Evolutionary conservation across 2,113 vertebrate species (phyloP).

Genomic region (Stegostoma tigrinum): DNA sequence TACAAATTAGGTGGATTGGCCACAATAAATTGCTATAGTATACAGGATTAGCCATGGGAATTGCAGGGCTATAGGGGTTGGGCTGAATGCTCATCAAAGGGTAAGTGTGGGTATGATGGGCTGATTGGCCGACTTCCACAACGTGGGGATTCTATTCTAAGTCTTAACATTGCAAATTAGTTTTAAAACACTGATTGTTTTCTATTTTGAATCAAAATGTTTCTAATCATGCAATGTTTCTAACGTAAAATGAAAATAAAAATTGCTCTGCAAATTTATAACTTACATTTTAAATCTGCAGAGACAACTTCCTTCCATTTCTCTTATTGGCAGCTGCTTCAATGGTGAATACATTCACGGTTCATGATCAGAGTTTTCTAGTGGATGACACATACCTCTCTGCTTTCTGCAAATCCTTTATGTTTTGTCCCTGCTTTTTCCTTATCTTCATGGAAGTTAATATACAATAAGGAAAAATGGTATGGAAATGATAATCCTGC

Average conservation of each 20-base stretch:
- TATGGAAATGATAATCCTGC: conserved; percentile 10
- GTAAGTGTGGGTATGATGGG: too few relatives aligned
- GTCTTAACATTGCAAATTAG: not conserved
- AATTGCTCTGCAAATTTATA: not conserved
- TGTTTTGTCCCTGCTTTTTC: conserved; percentile 23
- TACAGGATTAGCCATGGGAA: too few relatives aligned
- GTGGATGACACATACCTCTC: not conserved
- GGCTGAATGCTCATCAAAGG: too few relatives aligned
- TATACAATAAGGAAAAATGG: not conserved
- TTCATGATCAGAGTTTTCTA: not conserved
- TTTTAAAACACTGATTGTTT: not conserved
- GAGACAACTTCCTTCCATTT: not conserved
- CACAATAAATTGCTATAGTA: too few relatives aligned
- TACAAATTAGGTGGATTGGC: too few relatives aligned
- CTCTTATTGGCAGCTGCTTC: not conserved
- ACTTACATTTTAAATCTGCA: not conserved
- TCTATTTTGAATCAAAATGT: not conserved
- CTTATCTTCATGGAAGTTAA: not conserved
- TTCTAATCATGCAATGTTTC: too few relatives aligned
- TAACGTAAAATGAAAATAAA: not conserved
- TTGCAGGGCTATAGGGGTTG: too few relatives aligned
- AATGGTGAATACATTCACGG: not conserved
- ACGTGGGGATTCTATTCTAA: too few relatives aligned
- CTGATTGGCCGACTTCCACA: too few relatives aligned
- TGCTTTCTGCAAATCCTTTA: not conserved